These are phyloP conservation scores for Perizoma flavofasciatum DNA, from an alignment of 2,888 invertebrate genomes.

Conservation along the genomic window DNA sequence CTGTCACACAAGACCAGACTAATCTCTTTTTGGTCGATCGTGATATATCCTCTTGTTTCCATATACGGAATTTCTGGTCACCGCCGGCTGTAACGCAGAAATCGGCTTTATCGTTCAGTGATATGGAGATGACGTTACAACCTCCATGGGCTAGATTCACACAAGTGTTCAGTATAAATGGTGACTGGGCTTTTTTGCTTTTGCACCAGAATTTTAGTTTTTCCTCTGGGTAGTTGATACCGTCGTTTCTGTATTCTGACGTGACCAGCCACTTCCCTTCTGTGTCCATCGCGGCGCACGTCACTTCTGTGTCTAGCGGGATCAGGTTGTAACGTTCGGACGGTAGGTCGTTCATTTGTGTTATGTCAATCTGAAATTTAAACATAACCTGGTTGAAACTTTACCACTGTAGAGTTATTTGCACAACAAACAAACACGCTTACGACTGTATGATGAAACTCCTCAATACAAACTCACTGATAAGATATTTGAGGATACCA, in stretches of 20 bases:
- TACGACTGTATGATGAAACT: too few relatives aligned
- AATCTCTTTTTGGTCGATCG: constrained; percentile 44
- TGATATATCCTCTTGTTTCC: constrained; percentile 59
- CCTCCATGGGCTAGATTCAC: constrained; percentile 76
- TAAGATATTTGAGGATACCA: too few relatives aligned
- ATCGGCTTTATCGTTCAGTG: constrained; percentile 63
- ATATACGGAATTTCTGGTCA: constrained; percentile 74
- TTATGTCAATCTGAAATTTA: constrained; percentile 77
- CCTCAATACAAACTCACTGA: too few relatives aligned
- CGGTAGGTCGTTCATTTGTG: constrained; percentile 69
- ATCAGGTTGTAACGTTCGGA: constrained; percentile 69
- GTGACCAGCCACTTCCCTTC: constrained; percentile 72
- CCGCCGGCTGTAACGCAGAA: constrained; percentile 75
- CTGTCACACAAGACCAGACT: constrained; percentile 68
- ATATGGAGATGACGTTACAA: constrained; percentile 66
- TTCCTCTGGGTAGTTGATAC: constrained; percentile 71
- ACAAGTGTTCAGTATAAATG: constrained; percentile 69
- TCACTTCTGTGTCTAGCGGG: constrained; percentile 74
- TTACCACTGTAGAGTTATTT: too few relatives aligned
- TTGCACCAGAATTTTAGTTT: constrained; percentile 71
- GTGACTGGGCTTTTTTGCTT: constrained; percentile 37
- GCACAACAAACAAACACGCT: too few relatives aligned
- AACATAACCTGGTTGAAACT: too few relatives aligned
- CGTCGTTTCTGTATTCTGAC: constrained; percentile 75
- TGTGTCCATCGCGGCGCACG: constrained; percentile 68